A percentile compares a stretch with the other conserved stretches of the same genome.
phyloP scores from a whole-genome alignment of 2,888 invertebrate species.

The Phalangium opilio region DNA sequence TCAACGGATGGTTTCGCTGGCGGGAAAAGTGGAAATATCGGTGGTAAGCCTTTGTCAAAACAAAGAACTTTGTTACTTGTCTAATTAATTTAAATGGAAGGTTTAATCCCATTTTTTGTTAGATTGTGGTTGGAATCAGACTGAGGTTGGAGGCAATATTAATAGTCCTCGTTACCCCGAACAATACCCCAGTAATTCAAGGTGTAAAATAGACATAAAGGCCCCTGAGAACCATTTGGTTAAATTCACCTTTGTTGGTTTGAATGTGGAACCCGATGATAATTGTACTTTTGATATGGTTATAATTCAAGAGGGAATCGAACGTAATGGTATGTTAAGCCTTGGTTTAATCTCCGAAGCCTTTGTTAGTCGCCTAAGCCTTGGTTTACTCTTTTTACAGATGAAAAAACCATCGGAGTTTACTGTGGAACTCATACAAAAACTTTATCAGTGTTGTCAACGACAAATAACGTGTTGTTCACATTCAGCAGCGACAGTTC shows the following conservation, averaged over 20 bases:
- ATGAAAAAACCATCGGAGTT: too few relatives aligned
- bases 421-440: too few relatives aligned
- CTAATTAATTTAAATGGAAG: too few relatives aligned
- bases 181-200: constrained; percentile 16
- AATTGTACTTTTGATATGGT: constrained; percentile 18
- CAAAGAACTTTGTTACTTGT: too few relatives aligned
- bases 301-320: constrained; percentile 14
- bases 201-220: constrained; percentile 18
- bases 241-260: constrained; percentile 17
- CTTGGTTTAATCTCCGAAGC: too few relatives aligned
- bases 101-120: neutral
- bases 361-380: too few relatives aligned
- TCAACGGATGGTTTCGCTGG: neutral
- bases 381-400: too few relatives aligned
- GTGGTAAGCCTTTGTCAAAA: too few relatives aligned
- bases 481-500: constrained; percentile 17
- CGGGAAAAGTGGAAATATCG: too few relatives aligned
- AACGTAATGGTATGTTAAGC: too few relatives aligned
- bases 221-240: constrained; percentile 17
- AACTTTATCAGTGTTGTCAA: neutral
- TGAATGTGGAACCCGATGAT: constrained; percentile 18
- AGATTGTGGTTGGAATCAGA: constrained; percentile 19
- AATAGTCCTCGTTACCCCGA: constrained; percentile 21
- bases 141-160: constrained; percentile 17
- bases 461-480: constrained; percentile 12